These are phyloP conservation scores for Potamilus streckersoni DNA, from an alignment of 1,140 invertebrate genomes.

Conservation along the genomic window DNA sequence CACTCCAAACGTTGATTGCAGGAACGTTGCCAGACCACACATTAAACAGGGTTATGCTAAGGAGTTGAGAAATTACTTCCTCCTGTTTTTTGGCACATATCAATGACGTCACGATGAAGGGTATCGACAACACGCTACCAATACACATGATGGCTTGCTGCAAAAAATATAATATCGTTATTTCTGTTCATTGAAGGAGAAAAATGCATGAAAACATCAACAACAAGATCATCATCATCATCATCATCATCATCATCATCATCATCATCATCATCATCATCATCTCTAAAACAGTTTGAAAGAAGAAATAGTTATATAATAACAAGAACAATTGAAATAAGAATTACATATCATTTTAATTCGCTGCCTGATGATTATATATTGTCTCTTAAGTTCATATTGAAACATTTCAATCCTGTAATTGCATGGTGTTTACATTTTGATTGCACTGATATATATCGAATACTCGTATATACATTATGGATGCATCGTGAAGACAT, in stretches of 20 bases:
- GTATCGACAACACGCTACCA: constrained; percentile 46
- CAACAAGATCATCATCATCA: background rate
- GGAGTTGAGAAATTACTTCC: constrained; percentile 44
- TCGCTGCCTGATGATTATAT: too few relatives aligned
- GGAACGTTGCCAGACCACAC: constrained; percentile 80
- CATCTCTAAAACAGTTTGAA: background rate
- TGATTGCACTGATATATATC: too few relatives aligned
- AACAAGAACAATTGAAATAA: background rate
- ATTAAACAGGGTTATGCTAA: constrained; percentile 55
- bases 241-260: background rate
- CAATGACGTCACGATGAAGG: constrained; percentile 44
- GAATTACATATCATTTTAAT: too few relatives aligned
- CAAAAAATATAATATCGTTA: constrained; percentile 78
- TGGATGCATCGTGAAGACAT: too few relatives aligned
- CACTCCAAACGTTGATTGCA: constrained; percentile 84
- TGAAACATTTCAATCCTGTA: too few relatives aligned
- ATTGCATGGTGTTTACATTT: too few relatives aligned
- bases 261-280: background rate
- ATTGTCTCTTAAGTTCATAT: too few relatives aligned
- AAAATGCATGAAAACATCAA: background rate
- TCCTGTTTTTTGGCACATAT: constrained; percentile 67
- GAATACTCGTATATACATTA: too few relatives aligned
- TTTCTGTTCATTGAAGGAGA: background rate
- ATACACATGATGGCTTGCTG: constrained; percentile 56
- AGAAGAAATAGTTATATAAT: background rate